A percentile compares a stretch with the other conserved stretches of the same genome.
Conservation (phyloP, 2,113 vertebrate genomes). For the Gymnocephalus cernua region DNA sequence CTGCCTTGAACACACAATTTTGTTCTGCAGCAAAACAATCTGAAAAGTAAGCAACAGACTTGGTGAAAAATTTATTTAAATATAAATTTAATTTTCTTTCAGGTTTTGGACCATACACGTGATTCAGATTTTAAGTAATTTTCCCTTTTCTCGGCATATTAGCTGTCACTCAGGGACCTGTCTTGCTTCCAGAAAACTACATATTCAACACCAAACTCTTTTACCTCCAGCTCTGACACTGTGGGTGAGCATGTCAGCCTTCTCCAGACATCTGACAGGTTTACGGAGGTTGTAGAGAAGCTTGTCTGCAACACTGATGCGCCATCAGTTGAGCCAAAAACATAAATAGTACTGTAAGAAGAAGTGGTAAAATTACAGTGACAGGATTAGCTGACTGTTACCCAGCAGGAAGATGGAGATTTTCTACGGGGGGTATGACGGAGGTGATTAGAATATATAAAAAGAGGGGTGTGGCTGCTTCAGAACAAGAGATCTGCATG, state of each 20-base stretch:
- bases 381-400: constrained; percentile 6
- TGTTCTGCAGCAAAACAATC: not conserved
- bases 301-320: constrained; percentile 22
- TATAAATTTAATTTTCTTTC: not conserved
- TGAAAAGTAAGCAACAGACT: not conserved
- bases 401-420: not conserved
- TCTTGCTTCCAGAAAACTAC: constrained; percentile 8
- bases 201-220: constrained; percentile 6
- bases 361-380: not conserved
- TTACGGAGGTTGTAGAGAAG: constrained; percentile 22
- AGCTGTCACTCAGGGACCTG: constrained; percentile 19
- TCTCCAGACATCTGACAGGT: constrained; percentile 33
- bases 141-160: not conserved
- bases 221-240: constrained; percentile 24
- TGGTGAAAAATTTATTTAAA: not conserved
- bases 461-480: not conserved
- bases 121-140: not conserved
- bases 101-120: not conserved
- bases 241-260: constrained; percentile 31
- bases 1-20: no score
- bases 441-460: not conserved
- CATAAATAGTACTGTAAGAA: not conserved
- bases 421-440: not conserved
- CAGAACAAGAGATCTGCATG: constrained; percentile 4
- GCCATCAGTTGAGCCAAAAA: not conserved